Evolutionary conservation across 2,113 vertebrate species (phyloP), one percentile per base, ranked within the genome.

Genomic region (Bucco capensis): DNA sequence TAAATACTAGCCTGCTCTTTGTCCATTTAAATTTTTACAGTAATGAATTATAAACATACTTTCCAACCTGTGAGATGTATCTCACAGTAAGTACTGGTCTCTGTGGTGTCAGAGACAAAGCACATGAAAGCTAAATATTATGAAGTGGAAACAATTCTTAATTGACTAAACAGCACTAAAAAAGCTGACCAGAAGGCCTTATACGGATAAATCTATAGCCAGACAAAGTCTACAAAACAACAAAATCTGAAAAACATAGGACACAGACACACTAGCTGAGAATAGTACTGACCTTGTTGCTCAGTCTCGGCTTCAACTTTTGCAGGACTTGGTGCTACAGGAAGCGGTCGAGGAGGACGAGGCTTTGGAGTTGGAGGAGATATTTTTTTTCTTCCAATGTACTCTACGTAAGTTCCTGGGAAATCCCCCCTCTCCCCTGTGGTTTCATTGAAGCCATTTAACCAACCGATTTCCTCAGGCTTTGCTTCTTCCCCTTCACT

Each of bases 371-470:
- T 99, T 3, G 99, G 99, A 33, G 99, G 99, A 8, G 98, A 98
- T 94, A 99, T 98, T 96, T 97, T 98, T 95, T 98, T 99, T 96
- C 98, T 98, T 86, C 99, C 99, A 22, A 99, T 97, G 92, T 98
- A 99, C 96, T 99, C 99, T 33, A 99, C 99, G 0, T 99, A 99
- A 37, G 99, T 99, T 96, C 99, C 99, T 12, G 99, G 99, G 92
- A 99, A 99, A 97, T 99, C 99, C 14, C 99, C 99, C 30, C 98
- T 98, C 94, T 99, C 99, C 89, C 99, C 98, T 12, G 99, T 99
- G 83, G 97, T 99, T 98, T 99, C 99, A 56, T 99, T 99, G 91
- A 98, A 98, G 92, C 99, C 99, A 70, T 98, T 98, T 67, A 99
- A 97, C 99, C 99, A 99, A 90, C 99, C 99, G 38, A 99, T 99